Conservation (phyloP, 2,113 vertebrate genomes). For the Sciurus niger region DNA sequence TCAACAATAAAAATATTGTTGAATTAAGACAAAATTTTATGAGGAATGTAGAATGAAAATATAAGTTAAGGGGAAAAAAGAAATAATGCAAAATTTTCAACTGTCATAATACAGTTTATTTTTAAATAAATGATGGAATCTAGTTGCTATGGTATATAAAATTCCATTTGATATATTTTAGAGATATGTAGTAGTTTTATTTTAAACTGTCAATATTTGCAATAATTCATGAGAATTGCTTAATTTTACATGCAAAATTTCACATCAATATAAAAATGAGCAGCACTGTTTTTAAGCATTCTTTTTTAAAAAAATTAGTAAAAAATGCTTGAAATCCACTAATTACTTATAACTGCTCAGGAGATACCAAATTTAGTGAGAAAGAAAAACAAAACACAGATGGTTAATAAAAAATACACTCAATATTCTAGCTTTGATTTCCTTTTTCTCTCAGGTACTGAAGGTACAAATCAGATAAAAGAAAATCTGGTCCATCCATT, state of each 20-base stretch:
- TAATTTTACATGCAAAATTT: not conserved
- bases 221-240: not conserved
- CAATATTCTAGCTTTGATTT: not conserved
- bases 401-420: not conserved
- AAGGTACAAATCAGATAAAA: not conserved
- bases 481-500: not conserved
- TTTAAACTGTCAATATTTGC: not conserved
- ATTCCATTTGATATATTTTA: not conserved
- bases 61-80: not conserved
- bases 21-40: conserved; percentile 20
- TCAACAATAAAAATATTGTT: not conserved
- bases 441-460: not conserved
- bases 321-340: not conserved
- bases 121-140: not conserved
- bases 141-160: not conserved
- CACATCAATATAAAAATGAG: not conserved
- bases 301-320: not conserved
- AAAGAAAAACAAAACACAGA: not conserved
- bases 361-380: not conserved
- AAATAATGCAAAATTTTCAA: not conserved
- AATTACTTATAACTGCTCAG: not conserved
- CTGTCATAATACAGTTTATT: not conserved
- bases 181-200: not conserved
- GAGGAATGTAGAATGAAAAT: not conserved
- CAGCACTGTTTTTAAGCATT: not conserved